Evolutionary conservation across 2,113 vertebrate genomes (phyloP).

Genomic region (Sterrhoptilus dennistouni): DNA sequence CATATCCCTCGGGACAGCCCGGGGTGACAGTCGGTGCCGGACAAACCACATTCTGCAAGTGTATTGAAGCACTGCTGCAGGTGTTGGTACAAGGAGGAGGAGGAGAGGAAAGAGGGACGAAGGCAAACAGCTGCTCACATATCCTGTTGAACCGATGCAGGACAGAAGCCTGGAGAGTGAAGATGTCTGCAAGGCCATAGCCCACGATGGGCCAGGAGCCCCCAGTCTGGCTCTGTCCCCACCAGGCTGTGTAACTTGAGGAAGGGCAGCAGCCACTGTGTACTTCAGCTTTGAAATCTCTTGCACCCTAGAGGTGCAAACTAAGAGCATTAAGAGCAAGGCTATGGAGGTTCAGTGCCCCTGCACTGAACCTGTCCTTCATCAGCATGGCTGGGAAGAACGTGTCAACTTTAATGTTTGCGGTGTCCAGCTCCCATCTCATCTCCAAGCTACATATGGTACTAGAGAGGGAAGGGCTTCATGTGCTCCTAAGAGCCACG

Average conservation of each 20-base stretch:
- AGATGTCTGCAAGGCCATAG: background rate
- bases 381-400: background rate
- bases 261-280: background rate
- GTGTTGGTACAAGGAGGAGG: background rate
- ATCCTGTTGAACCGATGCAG: background rate
- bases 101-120: background rate
- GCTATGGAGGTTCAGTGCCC: background rate
- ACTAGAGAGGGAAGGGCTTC: background rate
- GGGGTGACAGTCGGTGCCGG: accelerated
- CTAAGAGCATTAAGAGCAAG: background rate
- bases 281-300: background rate
- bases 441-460: accelerated
- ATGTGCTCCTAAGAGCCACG: background rate
- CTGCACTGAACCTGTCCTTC: background rate
- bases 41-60: background rate
- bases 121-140: background rate
- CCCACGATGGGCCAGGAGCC: accelerated
- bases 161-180: background rate
- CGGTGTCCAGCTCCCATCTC: background rate
- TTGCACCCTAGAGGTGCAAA: background rate
- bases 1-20: accelerated
- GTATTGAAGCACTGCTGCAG: background rate
- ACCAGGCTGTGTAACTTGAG: background rate
- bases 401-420: accelerated
- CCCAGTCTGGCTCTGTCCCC: background rate